phyloP scores from a whole-genome alignment of 2,113 vertebrate genomes.

The Nesospiza acunhae region DNA sequence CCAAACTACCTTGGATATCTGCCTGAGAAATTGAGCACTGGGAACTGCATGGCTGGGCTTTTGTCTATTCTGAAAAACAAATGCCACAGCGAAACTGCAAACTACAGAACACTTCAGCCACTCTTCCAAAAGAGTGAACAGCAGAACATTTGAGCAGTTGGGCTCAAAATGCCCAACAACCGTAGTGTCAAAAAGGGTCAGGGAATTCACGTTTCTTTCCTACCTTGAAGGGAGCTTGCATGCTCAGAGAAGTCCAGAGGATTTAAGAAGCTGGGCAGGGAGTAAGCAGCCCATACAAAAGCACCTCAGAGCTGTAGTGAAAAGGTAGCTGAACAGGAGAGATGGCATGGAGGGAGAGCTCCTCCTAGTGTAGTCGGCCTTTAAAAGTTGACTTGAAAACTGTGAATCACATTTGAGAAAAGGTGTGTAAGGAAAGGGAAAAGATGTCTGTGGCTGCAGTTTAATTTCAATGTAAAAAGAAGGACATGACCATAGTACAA shows the following conservation, averaged over 20 bases:
- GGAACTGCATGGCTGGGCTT: background rate
- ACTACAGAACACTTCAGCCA: background rate
- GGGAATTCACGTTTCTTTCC: background rate
- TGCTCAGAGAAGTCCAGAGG: background rate
- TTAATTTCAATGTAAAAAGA: background rate
- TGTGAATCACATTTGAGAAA: background rate
- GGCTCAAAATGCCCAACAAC: background rate
- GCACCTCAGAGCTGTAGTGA: background rate
- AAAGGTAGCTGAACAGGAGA: background rate
- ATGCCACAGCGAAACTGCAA: background rate
- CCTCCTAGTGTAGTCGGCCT: conserved; percentile 2
- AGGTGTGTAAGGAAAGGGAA: background rate
- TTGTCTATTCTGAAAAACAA: background rate
- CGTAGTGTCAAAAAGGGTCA: rapidly evolving
- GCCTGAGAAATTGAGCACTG: background rate
- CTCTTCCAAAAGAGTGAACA: background rate
- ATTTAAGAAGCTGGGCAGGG: background rate
- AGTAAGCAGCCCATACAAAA: background rate
- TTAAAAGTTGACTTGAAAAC: background rate
- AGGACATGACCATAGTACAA: background rate
- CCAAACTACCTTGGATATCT: background rate
- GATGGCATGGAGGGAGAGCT: conserved; percentile 1
- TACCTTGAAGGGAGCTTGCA: background rate
- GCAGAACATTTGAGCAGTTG: too few species aligned
- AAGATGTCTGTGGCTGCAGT: background rate